Evolutionary conservation across 2,888 invertebrate genomes (phyloP), one percentile per base, ranked within the genome.

Genomic region (Leucania comma): DNA sequence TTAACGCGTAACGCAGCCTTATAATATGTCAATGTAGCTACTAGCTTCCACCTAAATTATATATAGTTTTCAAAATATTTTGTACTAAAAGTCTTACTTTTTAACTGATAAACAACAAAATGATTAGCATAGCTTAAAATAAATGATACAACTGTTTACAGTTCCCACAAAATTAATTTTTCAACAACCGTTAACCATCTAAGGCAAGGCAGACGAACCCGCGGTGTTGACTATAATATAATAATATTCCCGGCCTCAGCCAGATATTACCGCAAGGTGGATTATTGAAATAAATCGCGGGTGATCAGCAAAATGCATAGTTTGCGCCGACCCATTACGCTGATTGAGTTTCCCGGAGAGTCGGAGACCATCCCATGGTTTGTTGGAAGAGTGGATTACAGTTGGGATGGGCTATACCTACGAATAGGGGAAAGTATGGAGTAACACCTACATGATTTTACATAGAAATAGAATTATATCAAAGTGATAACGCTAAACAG

Each of bases 211-310:
- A 65, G 57, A 22, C 54, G 17, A 62, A 66, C 63, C 80, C 75
- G 69, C 57, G 67, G 82, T 86, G 78, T 63, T 42, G 50, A 57
- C 51, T 67, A 72, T 86, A 88, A 85, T 85, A 81, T 80, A 83
- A 88, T 88, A 88, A 90, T 90, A 89, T 89, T 86, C 82, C 72
- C 63, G 72, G 74, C 83, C 82, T 78, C 78, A 83, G 82, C 71
- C 82, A 69, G 79, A 86, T 81, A 90, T 91, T 90, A 90, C 84
- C 66, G 72, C 66, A 63, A 77, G 82, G 81, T 80, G 88, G 89
- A 87, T 88, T 93, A 93, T 93, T 93, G 93, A 93, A 92, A 93
- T 90, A 93, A 93, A 93, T 93, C 90, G 91, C 71, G 72, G 82
- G 89, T 91, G 91, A 93, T 93, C 93, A 93, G 86, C 86, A 73